Evolutionary conservation across 2,797 vertebrate species (phyloP), one percentile per base, ranked within the genome.

Genomic region (Dermochelys coriacea): DNA sequence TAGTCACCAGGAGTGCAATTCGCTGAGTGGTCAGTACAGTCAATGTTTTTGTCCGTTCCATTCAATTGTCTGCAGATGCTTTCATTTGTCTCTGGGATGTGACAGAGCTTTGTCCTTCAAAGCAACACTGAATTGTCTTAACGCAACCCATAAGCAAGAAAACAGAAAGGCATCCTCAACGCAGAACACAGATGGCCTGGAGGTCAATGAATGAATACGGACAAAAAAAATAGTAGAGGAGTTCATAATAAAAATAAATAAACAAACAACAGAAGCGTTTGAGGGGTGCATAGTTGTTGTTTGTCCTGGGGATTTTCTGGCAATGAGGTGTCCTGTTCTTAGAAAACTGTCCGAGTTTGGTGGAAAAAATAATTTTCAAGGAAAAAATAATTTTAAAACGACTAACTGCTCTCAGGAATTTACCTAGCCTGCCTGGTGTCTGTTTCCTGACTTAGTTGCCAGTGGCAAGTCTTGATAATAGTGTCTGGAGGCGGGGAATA

Each of bases 11-110:
- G 27, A 92, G 5, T 82, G 68, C 52, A 37, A 71, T 52, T 10
- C 74, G 47, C 84, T 68, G 57, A 90, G 51, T 0, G 0, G 82
- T 90, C 89, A 29, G 34, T 80, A 52, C 64, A 15, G 15, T 12
- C 85, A 79, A 5, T 0, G 0, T 52, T 93, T 88, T 92, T 27
- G 68, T 49, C 49, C 31, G 0, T 59, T 84, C 49, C 0, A 0
- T 29, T 89, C 84, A 54, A 15, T 74, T 54, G 64, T 83, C 41
- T 54, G 83, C 0, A 0, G 84, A 86, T 27, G 49, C 4, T 90
- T 93, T 31, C 6, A 5, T 64, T 92, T 89, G 51, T 77, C 64
- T 61, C n/a, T 37, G 18, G 41, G 74, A 87, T 5, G 47, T 85
- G 82, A 93, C 61, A 90, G 81, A 88, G 34, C 79, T 93, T 79